Percentiles rank a stretch among this genome's conserved stretches.
phyloP scores from a whole-genome alignment of 2,113 vertebrate species.

The Neomonachus schauinslandi region DNA sequence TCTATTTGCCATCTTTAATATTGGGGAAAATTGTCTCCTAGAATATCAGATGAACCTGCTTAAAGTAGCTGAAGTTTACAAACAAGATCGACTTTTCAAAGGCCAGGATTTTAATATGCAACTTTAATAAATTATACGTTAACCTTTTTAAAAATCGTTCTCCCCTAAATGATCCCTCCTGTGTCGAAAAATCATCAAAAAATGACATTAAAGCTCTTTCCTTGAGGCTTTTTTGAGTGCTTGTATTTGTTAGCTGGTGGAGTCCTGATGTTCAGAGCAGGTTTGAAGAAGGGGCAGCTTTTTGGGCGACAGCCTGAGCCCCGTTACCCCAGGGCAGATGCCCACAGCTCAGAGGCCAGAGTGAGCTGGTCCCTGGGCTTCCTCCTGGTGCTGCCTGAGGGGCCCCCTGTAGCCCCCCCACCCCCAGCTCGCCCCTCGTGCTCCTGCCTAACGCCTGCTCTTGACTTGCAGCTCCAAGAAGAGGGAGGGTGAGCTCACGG shows the following conservation, averaged over 20 bases:
- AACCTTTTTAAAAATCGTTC: background rate
- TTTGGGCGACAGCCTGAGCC: fast-evolving
- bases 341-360: background rate
- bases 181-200: background rate
- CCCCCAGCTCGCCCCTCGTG: fast-evolving
- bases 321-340: background rate
- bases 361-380: too few species aligned
- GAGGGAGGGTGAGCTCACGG: constrained; percentile 91
- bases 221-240: background rate
- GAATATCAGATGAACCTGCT: background rate
- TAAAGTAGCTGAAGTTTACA: background rate
- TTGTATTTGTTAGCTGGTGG: too few species aligned
- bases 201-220: background rate
- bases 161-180: background rate
- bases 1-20: background rate
- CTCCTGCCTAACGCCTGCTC: fast-evolving
- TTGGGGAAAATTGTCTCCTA: background rate
- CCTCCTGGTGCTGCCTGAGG: background rate
- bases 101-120: background rate
- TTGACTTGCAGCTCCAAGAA: constrained; percentile 91
- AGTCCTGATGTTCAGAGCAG: fast-evolving
- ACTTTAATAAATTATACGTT: background rate
- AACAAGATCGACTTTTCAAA: background rate
- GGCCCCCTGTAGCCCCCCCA: fast-evolving
- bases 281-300: background rate